Percentiles rank a stretch among this genome's conserved stretches.
Conservation (phyloP, 2,888 invertebrate genomes). For the Cheilosia vernalis region DNA sequence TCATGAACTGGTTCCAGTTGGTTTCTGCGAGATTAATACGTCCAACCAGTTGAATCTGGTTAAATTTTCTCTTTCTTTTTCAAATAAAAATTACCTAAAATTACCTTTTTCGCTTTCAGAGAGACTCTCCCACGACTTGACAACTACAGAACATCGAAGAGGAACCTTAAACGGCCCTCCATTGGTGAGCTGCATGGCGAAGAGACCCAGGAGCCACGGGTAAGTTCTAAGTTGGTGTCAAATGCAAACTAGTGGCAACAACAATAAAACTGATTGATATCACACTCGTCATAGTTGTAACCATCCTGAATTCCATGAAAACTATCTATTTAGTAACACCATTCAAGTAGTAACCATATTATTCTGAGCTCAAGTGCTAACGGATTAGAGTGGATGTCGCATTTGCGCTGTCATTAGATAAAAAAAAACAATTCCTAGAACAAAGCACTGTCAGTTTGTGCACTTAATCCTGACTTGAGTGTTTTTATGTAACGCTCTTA, state of each 20-base stretch:
- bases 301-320: constrained; percentile 17
- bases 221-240: constrained; percentile 76
- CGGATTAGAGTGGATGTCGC: constrained; percentile 14
- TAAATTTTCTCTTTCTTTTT: constrained; percentile 20
- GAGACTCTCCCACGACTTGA: constrained; percentile 92
- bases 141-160: constrained; percentile 91
- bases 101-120: constrained; percentile 81
- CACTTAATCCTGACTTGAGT: constrained; percentile 14
- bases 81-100: constrained; percentile 46
- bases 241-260: constrained; percentile 3
- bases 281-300: constrained; percentile 5
- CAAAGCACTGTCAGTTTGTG: not conserved
- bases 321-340: constrained; percentile 22
- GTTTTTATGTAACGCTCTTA: not conserved
- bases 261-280: constrained; percentile 2
- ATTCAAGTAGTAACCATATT: not conserved
- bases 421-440: not conserved
- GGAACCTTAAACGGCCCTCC: constrained; percentile 91
- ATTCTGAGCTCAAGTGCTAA: constrained; percentile 28
- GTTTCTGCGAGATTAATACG: constrained; percentile 34
- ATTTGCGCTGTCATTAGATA: not conserved
- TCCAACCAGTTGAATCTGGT: constrained; percentile 49
- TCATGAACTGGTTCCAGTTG: constrained; percentile 36
- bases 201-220: constrained; percentile 79
- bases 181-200: constrained; percentile 92